Percentiles rank a stretch among this genome's conserved stretches.
phyloP scores from a whole-genome alignment of 2,797 vertebrate species.

The Tokudaia muenninki region DNA sequence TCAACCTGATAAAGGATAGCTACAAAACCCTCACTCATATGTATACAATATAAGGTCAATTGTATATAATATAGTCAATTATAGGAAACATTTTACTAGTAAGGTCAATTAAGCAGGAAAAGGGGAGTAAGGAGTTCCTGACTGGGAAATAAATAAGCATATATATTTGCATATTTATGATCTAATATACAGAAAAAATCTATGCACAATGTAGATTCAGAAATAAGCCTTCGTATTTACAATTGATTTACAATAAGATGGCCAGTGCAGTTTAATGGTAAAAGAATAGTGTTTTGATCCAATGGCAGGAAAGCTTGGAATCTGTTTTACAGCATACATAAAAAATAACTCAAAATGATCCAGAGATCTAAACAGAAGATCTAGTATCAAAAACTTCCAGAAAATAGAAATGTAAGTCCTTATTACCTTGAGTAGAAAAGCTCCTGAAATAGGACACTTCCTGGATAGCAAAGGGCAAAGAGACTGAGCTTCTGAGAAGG shows the following conservation, averaged over 20 bases:
- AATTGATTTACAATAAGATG: neutral
- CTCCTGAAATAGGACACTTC: neutral
- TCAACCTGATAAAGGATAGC: neutral
- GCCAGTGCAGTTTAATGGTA: neutral
- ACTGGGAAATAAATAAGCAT: neutral
- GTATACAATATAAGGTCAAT: neutral
- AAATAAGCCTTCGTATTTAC: neutral
- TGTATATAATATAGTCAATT: neutral
- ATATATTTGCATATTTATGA: neutral
- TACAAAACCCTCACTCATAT: neutral
- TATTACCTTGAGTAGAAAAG: neutral
- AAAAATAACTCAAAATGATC: neutral
- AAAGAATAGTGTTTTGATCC: neutral
- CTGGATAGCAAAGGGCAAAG: neutral
- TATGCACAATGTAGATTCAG: neutral
- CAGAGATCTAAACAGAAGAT: neutral
- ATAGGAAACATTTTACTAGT: neutral
- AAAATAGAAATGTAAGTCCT: neutral
- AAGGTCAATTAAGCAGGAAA: conserved; percentile 33
- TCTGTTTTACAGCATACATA: neutral
- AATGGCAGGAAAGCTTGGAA: neutral
- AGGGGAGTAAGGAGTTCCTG: neutral
- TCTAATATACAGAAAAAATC: neutral
- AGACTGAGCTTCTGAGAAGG: neutral
- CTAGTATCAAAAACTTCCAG: neutral